These are phyloP conservation scores for Pipistrellus nathusii DNA, from an alignment of 2,797 vertebrate genomes.

Conservation along the genomic window DNA sequence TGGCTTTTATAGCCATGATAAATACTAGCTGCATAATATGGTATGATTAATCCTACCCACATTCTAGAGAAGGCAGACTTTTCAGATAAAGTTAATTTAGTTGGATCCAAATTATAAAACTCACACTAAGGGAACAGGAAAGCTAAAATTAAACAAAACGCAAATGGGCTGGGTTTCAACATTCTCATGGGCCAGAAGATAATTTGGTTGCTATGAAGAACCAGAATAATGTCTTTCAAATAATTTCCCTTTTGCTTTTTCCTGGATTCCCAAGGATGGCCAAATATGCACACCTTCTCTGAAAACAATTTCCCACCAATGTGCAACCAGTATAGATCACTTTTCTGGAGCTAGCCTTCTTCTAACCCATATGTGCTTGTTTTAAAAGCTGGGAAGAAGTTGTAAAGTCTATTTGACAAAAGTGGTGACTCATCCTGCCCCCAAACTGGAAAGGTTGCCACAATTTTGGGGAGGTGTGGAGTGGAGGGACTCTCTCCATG, in stretches of 20 bases:
- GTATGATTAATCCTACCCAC: slow-evolving; percentile 18
- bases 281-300: background rate
- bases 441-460: background rate
- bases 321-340: background rate
- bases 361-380: background rate
- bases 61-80: slow-evolving; percentile 5
- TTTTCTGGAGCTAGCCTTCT: background rate
- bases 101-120: slow-evolving; percentile 46
- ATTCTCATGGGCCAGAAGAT: slow-evolving; percentile 27
- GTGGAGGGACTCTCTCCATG: background rate
- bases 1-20: background rate
- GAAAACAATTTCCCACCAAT: background rate
- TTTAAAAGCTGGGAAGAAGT: slow-evolving; percentile 39
- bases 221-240: slow-evolving; percentile 1
- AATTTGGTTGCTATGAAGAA: slow-evolving; percentile 1
- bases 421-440: background rate
- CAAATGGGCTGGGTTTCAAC: background rate
- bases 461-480: background rate
- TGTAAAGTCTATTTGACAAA: background rate
- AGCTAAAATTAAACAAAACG: slow-evolving; percentile 63
- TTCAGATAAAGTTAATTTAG: slow-evolving; percentile 49
- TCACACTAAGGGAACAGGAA: background rate
- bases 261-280: background rate
- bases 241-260: background rate
- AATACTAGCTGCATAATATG: background rate